A percentile compares a stretch with the other conserved stretches of the same genome.
Conservation (phyloP, 2,797 vertebrate species). For the Mormyrus proboscirostris region DNA sequence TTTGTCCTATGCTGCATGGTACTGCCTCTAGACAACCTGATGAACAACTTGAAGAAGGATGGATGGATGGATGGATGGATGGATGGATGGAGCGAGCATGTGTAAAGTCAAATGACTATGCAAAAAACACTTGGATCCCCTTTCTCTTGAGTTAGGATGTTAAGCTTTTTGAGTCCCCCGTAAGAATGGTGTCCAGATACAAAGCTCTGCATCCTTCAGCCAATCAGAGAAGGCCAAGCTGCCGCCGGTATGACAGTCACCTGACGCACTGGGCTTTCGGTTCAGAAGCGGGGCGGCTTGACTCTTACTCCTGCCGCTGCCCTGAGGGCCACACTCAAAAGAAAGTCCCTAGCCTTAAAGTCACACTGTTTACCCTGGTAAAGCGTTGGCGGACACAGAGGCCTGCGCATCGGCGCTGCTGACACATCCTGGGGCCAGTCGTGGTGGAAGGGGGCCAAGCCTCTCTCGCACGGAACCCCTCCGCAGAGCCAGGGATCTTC, state of each 20-base stretch:
- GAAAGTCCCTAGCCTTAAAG: neutral
- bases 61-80: neutral
- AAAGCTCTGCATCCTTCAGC: neutral
- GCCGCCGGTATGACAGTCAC: too few species aligned
- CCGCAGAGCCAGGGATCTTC: slow-evolving; percentile 49
- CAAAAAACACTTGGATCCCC: neutral
- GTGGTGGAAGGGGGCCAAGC: neutral
- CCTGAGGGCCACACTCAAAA: neutral
- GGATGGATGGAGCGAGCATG: neutral
- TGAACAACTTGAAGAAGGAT: neutral
- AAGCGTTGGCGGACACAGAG: neutral
- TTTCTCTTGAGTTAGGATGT: neutral
- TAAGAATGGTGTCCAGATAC: neutral
- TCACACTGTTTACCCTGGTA: neutral
- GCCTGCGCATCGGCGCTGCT: neutral
- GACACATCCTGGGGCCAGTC: neutral
- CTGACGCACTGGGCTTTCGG: neutral
- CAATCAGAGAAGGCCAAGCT: neutral
- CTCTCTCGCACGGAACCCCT: slow-evolving; percentile 43
- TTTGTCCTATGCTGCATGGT: neutral
- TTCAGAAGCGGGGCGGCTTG: neutral
- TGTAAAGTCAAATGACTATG: neutral
- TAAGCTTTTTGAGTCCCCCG: neutral
- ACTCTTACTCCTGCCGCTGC: neutral
- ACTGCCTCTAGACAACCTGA: neutral